phyloP scores from a whole-genome alignment of 64 coral and sea anemone species.

The Anthopleura sola region DNA sequence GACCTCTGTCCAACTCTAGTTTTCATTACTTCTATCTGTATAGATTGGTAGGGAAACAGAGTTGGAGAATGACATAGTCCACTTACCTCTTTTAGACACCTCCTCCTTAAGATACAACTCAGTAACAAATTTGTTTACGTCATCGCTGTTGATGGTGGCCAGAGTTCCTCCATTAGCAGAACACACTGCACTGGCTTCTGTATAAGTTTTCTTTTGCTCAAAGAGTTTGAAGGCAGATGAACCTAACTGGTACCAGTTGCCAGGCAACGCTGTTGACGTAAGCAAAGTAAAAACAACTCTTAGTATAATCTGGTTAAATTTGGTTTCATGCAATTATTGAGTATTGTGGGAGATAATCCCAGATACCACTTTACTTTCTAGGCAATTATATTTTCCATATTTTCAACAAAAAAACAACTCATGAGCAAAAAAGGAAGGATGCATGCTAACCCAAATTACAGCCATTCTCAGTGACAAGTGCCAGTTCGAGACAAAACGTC shows the following conservation, averaged over 20 bases:
- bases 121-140: not conserved
- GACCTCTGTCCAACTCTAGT: not conserved
- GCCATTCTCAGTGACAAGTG: too few relatives aligned
- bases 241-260: conserved; percentile 4
- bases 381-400: too few relatives aligned
- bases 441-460: too few relatives aligned
- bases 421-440: too few relatives aligned
- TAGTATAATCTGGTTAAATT: too few relatives aligned
- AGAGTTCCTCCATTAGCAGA: not conserved
- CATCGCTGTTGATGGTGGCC: not conserved
- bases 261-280: not conserved
- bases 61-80: not conserved
- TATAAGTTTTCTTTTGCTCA: not conserved
- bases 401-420: too few relatives aligned
- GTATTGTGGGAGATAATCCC: too few relatives aligned
- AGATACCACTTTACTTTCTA: too few relatives aligned
- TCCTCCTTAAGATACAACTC: not conserved
- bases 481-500: too few relatives aligned
- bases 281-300: too few relatives aligned
- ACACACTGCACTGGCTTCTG: not conserved
- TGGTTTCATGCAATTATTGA: too few relatives aligned
- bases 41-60: not conserved
- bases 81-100: too few relatives aligned
- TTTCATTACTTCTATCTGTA: not conserved
- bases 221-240: not conserved